Percentiles rank a stretch among this genome's conserved stretches.
Evolutionary conservation across 2,888 invertebrate species (phyloP).

Genomic region (Cryptus viduatorius): DNA sequence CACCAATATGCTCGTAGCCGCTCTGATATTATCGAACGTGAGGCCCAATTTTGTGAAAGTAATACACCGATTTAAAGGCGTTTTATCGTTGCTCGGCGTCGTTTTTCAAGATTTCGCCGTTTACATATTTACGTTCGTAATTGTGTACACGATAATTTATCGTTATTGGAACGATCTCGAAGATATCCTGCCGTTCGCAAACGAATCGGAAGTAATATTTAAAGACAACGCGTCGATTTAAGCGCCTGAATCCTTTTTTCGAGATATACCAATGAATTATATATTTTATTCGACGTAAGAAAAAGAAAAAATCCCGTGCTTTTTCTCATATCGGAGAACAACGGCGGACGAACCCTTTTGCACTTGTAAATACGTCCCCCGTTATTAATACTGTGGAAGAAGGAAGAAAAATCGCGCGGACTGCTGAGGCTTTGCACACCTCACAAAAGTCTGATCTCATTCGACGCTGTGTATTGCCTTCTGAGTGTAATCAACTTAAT

Average conservation of each 20-base stretch:
- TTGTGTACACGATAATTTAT: conserved; percentile 71
- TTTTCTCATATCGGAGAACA: conserved; percentile 16
- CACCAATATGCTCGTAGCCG: conserved; percentile 75
- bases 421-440: not conserved
- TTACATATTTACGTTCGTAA: conserved; percentile 79
- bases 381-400: not conserved
- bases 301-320: conserved; percentile 5
- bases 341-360: conserved; percentile 34
- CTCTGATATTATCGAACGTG: conserved; percentile 79
- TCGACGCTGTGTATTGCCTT: conserved; percentile 58
- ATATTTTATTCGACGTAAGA: conserved; percentile 25
- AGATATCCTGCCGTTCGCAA: conserved; percentile 18
- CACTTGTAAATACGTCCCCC: conserved; percentile 65
- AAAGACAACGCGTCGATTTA: conserved; percentile 36
- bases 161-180: conserved; percentile 64
- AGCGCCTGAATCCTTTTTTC: conserved; percentile 1
- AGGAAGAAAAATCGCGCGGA: conserved; percentile 19
- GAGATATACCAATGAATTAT: conserved; percentile 25
- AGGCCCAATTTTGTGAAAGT: conserved; percentile 73
- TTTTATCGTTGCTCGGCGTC: conserved; percentile 67
- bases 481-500: conserved; percentile 56
- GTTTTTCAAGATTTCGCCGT: conserved; percentile 76
- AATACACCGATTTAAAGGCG: conserved; percentile 72
- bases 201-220: conserved; percentile 48
- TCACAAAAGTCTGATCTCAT: conserved; percentile 29